Percentiles rank a stretch among this genome's conserved stretches.
Evolutionary conservation across 2,797 vertebrate genomes (phyloP).

Genomic region (Neostethus bicornis): DNA sequence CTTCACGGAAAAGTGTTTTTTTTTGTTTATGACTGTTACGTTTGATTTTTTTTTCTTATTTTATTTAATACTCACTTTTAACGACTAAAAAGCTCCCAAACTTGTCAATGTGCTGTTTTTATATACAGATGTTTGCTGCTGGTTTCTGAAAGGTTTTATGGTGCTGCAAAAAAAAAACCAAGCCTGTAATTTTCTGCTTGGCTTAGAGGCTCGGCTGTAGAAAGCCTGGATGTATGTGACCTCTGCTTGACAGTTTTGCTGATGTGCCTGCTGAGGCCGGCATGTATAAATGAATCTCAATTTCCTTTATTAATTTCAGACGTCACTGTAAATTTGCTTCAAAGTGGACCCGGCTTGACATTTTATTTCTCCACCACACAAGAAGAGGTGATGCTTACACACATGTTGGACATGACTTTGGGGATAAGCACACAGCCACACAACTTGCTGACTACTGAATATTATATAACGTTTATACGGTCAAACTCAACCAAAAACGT

Average conservation of each 20-base stretch:
- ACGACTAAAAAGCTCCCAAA: constrained; percentile 79
- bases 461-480: too few relatives aligned
- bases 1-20: too few relatives aligned
- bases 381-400: constrained; percentile 25
- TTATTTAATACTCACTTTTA: constrained; percentile 78
- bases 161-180: constrained; percentile 76
- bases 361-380: constrained; percentile 32
- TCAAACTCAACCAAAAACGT: too few relatives aligned
- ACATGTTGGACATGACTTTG: constrained; percentile 19
- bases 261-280: constrained; percentile 76
- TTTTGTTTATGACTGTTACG: constrained; percentile 41
- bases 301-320: constrained; percentile 88
- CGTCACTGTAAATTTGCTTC: constrained; percentile 76
- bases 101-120: constrained; percentile 85
- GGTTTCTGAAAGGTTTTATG: constrained; percentile 64
- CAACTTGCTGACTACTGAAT: too few relatives aligned
- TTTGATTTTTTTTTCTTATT: constrained; percentile 81
- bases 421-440: constrained; percentile 5
- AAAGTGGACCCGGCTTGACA: constrained; percentile 46
- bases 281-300: constrained; percentile 84
- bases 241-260: constrained; percentile 81
- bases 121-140: constrained; percentile 61
- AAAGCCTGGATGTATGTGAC: constrained; percentile 68
- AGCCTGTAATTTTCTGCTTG: constrained; percentile 77
- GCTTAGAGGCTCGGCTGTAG: constrained; percentile 39